These are phyloP conservation scores for Melinopterus prodromus DNA, from an alignment of 2,888 invertebrate species.

Conservation along the genomic window DNA sequence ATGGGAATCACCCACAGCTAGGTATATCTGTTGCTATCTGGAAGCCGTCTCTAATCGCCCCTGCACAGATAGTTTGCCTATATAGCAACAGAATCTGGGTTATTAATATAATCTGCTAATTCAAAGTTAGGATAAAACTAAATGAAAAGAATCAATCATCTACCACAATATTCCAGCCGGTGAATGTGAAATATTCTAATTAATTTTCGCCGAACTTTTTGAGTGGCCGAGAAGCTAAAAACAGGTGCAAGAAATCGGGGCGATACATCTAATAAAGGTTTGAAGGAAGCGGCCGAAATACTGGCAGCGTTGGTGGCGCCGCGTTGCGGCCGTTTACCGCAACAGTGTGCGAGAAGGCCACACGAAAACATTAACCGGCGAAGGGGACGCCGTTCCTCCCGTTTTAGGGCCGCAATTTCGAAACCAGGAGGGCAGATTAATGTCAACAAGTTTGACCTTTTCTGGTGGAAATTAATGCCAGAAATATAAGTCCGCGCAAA, in stretches of 20 bases:
- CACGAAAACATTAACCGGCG: not conserved
- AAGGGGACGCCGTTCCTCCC: not conserved
- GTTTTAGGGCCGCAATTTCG: not conserved
- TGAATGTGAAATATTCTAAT: not conserved
- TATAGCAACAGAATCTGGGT: too few species aligned
- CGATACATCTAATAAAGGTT: constrained; percentile 4
- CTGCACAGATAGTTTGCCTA: too few species aligned
- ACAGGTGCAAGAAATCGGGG: not conserved
- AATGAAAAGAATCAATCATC: too few species aligned
- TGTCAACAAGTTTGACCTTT: constrained; percentile 4
- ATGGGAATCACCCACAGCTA: too few species aligned
- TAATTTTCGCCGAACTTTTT: not conserved
- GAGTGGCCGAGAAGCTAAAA: not conserved
- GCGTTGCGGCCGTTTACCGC: not conserved
- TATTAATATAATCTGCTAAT: too few species aligned
- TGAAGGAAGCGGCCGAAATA: not conserved
- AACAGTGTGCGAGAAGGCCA: not conserved
- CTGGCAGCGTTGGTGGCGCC: not conserved
- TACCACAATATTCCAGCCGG: not conserved
- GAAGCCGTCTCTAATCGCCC: too few species aligned
- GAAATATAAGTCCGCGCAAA: not conserved
- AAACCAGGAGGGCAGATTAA: constrained; percentile 4
- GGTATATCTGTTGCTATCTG: too few species aligned
- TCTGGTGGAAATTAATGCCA: not conserved
- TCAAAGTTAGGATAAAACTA: too few species aligned